phyloP scores from a whole-genome alignment of 2,113 vertebrate genomes.

The Tor tambroides region DNA sequence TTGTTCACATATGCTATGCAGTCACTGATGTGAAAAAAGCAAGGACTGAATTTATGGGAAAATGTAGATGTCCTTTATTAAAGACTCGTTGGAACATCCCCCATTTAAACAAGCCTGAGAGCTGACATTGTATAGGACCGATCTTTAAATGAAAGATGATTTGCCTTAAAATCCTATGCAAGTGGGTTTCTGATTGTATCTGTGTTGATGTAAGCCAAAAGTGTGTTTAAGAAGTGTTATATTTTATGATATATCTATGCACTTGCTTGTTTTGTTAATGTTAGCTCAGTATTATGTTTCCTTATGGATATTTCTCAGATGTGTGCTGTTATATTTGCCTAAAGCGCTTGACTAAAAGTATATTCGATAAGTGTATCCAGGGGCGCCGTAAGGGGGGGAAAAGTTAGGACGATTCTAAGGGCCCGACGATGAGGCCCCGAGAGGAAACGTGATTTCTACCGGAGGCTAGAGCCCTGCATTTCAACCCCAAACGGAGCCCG shows the following conservation, averaged over 20 bases:
- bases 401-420: too few species aligned
- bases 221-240: conserved; percentile 1
- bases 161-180: neutral
- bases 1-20: neutral
- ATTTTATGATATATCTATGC: conserved; percentile 15
- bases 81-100: neutral
- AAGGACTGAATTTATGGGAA: neutral
- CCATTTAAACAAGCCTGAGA: neutral
- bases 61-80: neutral
- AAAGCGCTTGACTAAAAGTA: neutral
- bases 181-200: neutral
- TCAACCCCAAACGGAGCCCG: too few species aligned
- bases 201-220: conserved; percentile 3
- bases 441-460: too few species aligned
- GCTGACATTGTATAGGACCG: neutral
- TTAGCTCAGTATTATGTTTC: conserved; percentile 32
- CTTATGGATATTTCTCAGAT: conserved; percentile 1
- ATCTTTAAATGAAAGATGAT: neutral
- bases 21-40: neutral
- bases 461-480: too few species aligned
- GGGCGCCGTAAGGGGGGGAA: too few species aligned
- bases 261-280: conserved; percentile 12
- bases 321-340: conserved; percentile 19
- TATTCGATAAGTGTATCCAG: neutral
- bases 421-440: too few species aligned